These are phyloP conservation scores for Terrapene triunguis DNA, from an alignment of 2,113 vertebrate species.

Conservation along the genomic window DNA sequence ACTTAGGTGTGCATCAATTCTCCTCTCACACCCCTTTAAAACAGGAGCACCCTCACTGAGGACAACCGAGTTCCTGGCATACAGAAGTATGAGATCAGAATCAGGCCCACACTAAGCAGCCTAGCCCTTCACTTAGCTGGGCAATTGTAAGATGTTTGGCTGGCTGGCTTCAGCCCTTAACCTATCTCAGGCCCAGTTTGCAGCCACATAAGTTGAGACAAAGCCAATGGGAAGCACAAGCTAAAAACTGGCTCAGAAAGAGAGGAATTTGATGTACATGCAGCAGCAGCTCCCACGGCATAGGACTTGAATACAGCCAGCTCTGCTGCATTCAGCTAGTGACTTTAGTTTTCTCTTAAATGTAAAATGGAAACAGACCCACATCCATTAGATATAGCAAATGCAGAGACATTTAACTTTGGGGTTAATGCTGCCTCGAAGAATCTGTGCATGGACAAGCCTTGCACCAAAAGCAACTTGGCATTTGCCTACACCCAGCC, in stretches of 20 bases:
- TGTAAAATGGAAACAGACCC: too few species aligned
- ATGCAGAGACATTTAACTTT: too few species aligned
- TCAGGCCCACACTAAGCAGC: too few species aligned
- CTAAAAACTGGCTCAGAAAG: not conserved
- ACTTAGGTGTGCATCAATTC: too few species aligned
- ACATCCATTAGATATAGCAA: too few species aligned
- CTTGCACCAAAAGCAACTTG: not conserved
- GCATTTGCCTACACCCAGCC: not conserved
- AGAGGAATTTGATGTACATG: not conserved
- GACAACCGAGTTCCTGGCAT: too few species aligned
- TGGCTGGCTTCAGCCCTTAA: not conserved
- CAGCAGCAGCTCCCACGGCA: not conserved
- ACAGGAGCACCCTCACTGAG: not conserved
- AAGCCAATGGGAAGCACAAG: not conserved
- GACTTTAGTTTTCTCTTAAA: too few species aligned
- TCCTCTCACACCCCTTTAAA: not conserved
- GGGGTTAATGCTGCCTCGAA: too few species aligned
- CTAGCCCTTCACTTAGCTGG: too few species aligned
- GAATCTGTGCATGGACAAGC: not conserved
- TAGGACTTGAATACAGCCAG: not conserved
- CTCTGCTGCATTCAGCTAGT: too few species aligned
- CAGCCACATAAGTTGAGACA: not conserved
- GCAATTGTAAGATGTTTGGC: too few species aligned
- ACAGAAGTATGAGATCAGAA: too few species aligned
- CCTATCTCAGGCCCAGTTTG: not conserved